Conservation (phyloP, 1,140 invertebrate genomes). For the Bombus cullumanus region DNA sequence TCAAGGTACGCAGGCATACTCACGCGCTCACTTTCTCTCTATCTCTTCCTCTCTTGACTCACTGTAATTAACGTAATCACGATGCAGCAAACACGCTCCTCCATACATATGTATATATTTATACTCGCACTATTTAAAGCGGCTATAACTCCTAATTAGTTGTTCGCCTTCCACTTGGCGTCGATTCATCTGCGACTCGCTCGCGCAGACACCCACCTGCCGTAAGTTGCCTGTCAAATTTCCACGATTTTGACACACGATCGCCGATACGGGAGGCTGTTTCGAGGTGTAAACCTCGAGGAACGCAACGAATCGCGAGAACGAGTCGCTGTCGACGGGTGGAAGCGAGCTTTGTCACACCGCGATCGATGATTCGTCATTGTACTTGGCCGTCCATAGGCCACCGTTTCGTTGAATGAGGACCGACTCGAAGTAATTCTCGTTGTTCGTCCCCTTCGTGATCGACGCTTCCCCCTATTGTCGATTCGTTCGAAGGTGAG, state of each 20-base stretch:
- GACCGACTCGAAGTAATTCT: constrained; percentile 50
- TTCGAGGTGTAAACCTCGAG: background rate
- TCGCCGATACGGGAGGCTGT: background rate
- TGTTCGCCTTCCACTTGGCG: constrained; percentile 24
- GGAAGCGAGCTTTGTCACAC: constrained; percentile 9
- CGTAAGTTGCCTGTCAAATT: background rate
- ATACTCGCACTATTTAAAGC: constrained; percentile 54
- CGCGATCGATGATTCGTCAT: constrained; percentile 52
- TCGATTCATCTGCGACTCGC: constrained; percentile 9
- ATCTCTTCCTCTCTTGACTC: background rate
- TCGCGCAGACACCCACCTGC: background rate
- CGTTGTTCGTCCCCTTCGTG: constrained; percentile 33
- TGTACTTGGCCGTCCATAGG: constrained; percentile 59
- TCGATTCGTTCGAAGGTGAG: background rate
- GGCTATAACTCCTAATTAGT: constrained; percentile 61
- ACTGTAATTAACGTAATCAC: background rate
- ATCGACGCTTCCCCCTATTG: background rate
- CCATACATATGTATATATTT: constrained; percentile 29
- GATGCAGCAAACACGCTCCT: constrained; percentile 4
- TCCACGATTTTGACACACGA: background rate
- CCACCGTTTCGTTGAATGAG: constrained; percentile 66
- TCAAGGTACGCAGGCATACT: background rate
- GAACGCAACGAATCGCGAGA: background rate
- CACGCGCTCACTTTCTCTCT: background rate
- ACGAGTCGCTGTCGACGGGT: constrained; percentile 1